Conservation (phyloP, 2,113 vertebrate genomes). For the Anthoscopus minutus region DNA sequence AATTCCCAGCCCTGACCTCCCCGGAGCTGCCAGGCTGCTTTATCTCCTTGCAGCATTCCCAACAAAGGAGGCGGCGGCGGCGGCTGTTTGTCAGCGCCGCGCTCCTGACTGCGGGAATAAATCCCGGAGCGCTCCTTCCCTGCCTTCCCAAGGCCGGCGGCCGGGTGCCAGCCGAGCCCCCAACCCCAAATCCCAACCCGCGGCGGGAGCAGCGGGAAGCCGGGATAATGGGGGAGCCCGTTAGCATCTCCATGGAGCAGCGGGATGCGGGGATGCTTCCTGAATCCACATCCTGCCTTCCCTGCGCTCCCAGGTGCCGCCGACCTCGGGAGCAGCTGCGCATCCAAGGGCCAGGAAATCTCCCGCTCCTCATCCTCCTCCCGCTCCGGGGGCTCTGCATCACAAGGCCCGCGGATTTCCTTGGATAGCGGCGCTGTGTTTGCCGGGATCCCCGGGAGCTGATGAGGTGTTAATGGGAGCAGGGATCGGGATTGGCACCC, state of each 20-base stretch:
- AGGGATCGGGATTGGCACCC: constrained; percentile 53
- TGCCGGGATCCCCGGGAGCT: constrained; percentile 82
- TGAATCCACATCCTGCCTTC: constrained; percentile 81
- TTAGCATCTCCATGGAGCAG: constrained; percentile 49
- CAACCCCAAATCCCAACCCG: background rate
- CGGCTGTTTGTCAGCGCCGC: background rate
- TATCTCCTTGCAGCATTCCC: background rate
- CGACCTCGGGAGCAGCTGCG: constrained; percentile 46
- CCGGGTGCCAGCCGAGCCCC: background rate
- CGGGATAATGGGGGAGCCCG: background rate
- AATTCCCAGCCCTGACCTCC: constrained; percentile 8
- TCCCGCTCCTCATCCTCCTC: constrained; percentile 24
- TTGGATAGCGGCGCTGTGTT: constrained; percentile 79
- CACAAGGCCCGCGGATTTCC: constrained; percentile 79
- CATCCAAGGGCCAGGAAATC: constrained; percentile 76
- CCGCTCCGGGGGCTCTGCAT: constrained; percentile 79
- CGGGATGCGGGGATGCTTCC: constrained; percentile 67
- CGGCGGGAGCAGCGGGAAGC: background rate
- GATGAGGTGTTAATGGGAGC: constrained; percentile 89
- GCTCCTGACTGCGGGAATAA: constrained; percentile 1
- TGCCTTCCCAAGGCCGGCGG: background rate
- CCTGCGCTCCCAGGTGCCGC: constrained; percentile 82
- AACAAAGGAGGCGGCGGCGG: background rate
- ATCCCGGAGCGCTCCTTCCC: background rate
- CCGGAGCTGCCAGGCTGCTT: background rate